Conservation (phyloP, 2,797 vertebrate species). For the Phoxinus dragarum region DNA sequence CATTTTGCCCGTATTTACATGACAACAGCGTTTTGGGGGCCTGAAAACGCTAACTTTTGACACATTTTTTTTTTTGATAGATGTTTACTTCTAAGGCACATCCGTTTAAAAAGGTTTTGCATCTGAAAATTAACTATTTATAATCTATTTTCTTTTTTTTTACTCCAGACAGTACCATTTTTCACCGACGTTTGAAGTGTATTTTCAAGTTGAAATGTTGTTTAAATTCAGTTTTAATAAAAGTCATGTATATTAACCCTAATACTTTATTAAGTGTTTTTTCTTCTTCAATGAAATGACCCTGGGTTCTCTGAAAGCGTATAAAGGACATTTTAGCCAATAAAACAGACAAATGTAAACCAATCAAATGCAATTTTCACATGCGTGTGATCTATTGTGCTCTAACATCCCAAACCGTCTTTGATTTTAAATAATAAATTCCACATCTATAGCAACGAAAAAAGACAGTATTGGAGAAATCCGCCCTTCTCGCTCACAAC, state of each 20-base stretch:
- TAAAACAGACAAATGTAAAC: background rate
- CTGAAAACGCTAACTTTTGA: background rate
- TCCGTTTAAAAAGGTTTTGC: background rate
- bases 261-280: background rate
- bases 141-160: background rate
- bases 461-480: background rate
- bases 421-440: background rate
- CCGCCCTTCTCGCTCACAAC: conserved; percentile 69
- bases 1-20: background rate
- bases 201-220: background rate
- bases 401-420: background rate
- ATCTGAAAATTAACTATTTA: background rate
- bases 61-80: background rate
- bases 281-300: background rate
- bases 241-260: background rate
- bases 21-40: background rate
- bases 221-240: background rate
- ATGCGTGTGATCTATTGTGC: background rate
- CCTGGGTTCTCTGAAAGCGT: background rate
- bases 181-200: background rate
- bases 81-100: background rate
- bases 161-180: background rate
- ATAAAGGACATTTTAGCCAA: background rate
- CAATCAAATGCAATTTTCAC: background rate
- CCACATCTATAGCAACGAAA: background rate